Percentiles rank a stretch among this genome's conserved stretches.
Evolutionary conservation across 2,113 vertebrate species (phyloP).

Genomic region (Forbesichthys papilliferus): DNA sequence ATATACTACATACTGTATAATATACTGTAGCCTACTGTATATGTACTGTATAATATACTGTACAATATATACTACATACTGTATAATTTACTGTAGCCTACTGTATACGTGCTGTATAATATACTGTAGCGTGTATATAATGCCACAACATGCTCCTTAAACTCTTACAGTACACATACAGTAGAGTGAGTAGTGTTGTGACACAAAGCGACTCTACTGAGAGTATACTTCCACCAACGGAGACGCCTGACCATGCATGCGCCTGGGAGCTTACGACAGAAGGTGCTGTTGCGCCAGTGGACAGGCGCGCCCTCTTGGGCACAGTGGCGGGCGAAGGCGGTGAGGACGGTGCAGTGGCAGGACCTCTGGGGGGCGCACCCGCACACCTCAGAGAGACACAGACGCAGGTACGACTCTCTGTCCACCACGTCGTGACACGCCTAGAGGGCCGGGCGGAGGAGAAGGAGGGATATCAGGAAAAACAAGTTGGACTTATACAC

Average conservation of each 20-base stretch:
- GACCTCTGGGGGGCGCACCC: constrained; percentile 58
- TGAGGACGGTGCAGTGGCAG: constrained; percentile 81
- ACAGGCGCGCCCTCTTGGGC: constrained; percentile 76
- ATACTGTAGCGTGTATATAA: too few species aligned
- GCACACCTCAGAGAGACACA: constrained; percentile 81
- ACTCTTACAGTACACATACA: too few species aligned
- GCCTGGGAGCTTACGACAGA: constrained; percentile 77
- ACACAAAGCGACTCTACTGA: too few species aligned
- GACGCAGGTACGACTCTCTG: constrained; percentile 73
- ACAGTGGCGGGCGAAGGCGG: constrained; percentile 81
- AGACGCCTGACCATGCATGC: background rate
- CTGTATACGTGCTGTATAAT: too few species aligned
- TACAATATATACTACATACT: too few species aligned
- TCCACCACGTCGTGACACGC: constrained; percentile 84
- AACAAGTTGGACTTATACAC: background rate
- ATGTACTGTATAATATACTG: too few species aligned
- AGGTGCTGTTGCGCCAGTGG: constrained; percentile 83
- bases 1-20: too few species aligned
- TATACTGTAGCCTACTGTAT: too few species aligned
- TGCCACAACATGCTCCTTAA: too few species aligned
- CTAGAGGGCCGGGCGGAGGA: constrained; percentile 56
- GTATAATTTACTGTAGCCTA: too few species aligned
- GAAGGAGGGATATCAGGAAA: background rate
- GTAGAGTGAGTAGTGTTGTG: too few species aligned
- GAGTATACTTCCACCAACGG: too few species aligned